A percentile compares a stretch with the other conserved stretches of the same genome.
Evolutionary conservation across 1,140 invertebrate genomes (phyloP).

Genomic region (Acromyrmex heyeri): DNA sequence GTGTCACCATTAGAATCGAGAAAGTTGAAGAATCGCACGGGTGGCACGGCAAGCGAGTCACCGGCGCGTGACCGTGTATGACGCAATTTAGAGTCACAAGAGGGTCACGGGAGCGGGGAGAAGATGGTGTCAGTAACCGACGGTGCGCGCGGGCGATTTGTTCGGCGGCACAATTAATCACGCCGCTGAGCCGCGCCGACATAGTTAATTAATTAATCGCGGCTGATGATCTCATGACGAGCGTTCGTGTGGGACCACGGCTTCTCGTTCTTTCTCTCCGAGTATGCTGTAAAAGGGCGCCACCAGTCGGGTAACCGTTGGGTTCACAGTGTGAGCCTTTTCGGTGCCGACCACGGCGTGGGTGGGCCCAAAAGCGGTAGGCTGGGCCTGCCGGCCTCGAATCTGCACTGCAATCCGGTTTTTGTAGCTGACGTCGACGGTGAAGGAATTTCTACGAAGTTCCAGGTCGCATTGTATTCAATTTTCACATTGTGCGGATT

Average conservation of each 20-base stretch:
- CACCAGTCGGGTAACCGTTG: slow-evolving; percentile 70
- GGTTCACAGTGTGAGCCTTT: slow-evolving; percentile 68
- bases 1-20: neutral
- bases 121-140: slow-evolving; percentile 78
- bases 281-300: slow-evolving; percentile 69
- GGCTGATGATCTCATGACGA: neutral
- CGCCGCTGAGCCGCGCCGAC: neutral
- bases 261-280: neutral
- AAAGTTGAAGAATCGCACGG: neutral
- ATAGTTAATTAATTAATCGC: slow-evolving; percentile 41
- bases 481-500: neutral
- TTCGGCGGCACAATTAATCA: slow-evolving; percentile 29
- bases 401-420: slow-evolving; percentile 59
- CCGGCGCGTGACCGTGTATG: slow-evolving; percentile 60
- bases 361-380: slow-evolving; percentile 82
- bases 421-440: slow-evolving; percentile 25
- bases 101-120: slow-evolving; percentile 61
- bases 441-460: slow-evolving; percentile 4
- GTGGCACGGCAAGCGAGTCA: slow-evolving; percentile 45
- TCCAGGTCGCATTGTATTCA: neutral
- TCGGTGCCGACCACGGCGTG: slow-evolving; percentile 76
- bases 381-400: slow-evolving; percentile 72
- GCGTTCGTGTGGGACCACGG: neutral
- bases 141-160: slow-evolving; percentile 1
- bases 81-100: slow-evolving; percentile 59